Evolutionary conservation across 1,140 invertebrate species (phyloP), one percentile per base, ranked within the genome.

Genomic region (Megalonaias nervosa): DNA sequence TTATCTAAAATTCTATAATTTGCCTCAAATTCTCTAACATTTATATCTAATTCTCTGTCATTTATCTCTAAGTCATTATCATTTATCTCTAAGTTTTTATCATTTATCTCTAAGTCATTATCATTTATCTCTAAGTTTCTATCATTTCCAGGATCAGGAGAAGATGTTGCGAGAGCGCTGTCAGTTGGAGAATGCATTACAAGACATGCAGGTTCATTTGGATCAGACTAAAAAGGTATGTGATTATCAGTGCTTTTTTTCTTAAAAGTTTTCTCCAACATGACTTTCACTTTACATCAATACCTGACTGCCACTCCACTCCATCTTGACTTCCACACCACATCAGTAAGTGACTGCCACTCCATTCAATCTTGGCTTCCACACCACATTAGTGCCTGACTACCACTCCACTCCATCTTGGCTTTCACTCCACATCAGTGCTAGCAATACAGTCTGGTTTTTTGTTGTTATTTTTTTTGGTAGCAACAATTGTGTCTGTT

Each of bases 191-290:
- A 84, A 83, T 61, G 79, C 84, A 62, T 65, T 89, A 48, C 80
- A 77, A 65, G 86, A 87, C 69, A 74, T 88, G 59, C 81, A 86
- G 74, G 74, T 76, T 56, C 85, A 88, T 61, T 80, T 88, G 58
- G 86, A 88, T 65, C 79, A 82, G 71, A 81, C 83, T 19, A 84
- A 83, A 80, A 81, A 86, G 86, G 87, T 88, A 84, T 71, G 59
- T 31, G 55, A 16, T 57, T 55, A 31, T 23, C 17, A 64, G 26
- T 64, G 26, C 13, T 11, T 31, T 61, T 19, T 61, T 21, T 19
- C 2, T 61, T 19, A 2, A 17, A 61, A 19, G 21, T 61, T 21
- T 19, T 23, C 21, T n/a, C 21, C 60, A 62, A n/a, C 60, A 61
- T 61, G 16, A 61, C 21, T 21, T 19, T 61, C 6, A 48, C 6